Evolutionary conservation across 2,797 vertebrate genomes (phyloP).

Genomic region (Sternarchorhynchus goeldii): DNA sequence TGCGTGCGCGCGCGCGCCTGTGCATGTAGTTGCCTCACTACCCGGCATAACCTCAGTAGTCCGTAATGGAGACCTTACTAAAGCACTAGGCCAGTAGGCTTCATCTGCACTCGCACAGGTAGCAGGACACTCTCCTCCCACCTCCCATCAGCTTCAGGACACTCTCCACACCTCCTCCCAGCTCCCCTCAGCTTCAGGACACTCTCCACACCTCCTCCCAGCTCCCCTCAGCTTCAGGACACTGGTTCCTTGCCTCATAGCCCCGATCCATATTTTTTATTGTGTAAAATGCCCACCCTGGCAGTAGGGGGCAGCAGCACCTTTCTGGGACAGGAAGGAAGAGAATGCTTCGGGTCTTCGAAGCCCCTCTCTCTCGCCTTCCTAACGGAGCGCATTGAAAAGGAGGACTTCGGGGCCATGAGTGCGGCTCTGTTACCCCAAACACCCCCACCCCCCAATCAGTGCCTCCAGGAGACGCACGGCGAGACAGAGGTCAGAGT

Average conservation of each 20-base stretch:
- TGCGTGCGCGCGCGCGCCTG: slow-evolving; percentile 1
- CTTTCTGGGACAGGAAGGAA: slow-evolving; percentile 1
- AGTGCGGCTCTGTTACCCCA: slow-evolving; percentile 21
- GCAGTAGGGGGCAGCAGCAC: slow-evolving; percentile 27
- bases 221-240: too few species aligned
- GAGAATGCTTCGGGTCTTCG: slow-evolving; percentile 1
- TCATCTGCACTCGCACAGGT: slow-evolving; percentile 11
- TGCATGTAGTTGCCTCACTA: background rate
- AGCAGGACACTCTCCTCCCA: background rate
- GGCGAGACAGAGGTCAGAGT: slow-evolving; percentile 3
- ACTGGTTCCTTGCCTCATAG: slow-evolving; percentile 26
- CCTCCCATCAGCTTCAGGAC: too few species aligned
- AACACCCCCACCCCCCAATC: background rate
- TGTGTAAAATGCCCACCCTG: slow-evolving; percentile 44
- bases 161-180: too few species aligned
- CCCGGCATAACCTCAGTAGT: slow-evolving; percentile 11
- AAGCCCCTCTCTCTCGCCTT: background rate
- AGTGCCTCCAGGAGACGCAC: slow-evolving; percentile 17
- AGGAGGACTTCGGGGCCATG: slow-evolving; percentile 17
- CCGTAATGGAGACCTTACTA: slow-evolving; percentile 17
- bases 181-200: background rate
- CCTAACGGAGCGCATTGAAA: background rate
- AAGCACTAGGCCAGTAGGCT: slow-evolving; percentile 21
- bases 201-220: too few species aligned
- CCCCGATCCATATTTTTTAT: slow-evolving; percentile 13